Conservation (phyloP, 2,113 vertebrate species). For the Hucho hucho region DNA sequence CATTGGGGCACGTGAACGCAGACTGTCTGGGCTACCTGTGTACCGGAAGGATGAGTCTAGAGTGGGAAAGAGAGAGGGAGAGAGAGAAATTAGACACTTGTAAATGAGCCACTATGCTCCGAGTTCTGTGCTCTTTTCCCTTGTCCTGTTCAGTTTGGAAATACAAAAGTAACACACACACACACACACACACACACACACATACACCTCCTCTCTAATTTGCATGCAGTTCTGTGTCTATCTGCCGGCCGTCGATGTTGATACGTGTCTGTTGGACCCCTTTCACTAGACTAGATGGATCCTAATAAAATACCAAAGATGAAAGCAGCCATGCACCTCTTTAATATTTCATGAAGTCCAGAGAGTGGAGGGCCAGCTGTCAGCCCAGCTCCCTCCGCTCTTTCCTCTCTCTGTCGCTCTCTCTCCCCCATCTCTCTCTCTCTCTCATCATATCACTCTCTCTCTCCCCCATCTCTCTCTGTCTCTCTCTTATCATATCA, state of each 20-base stretch:
- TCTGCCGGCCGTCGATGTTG: background rate
- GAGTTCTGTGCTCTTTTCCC: no score
- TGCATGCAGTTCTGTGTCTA: background rate
- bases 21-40: constrained; percentile 96
- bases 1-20: constrained; percentile 96
- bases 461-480: no score
- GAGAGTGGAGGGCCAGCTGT: background rate
- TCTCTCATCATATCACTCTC: no score
- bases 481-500: no score
- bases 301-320: background rate
- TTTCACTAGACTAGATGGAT: background rate
- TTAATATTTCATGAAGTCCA: constrained; percentile 14
- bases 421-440: no score
- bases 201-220: background rate
- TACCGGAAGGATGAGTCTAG: constrained; percentile 95
- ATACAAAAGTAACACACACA: background rate
- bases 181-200: constrained; percentile 8
- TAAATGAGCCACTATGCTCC: no score
- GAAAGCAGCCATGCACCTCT: constrained; percentile 9
- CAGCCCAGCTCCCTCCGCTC: no score
- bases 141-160: no score
- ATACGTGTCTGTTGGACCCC: background rate
- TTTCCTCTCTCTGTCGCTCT: no score
- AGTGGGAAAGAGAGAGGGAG: background rate
- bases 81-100: no score